Base-by-base conservation (phyloP, 2,888 invertebrate species). In the Callyntrura guangdongensis region DNA sequence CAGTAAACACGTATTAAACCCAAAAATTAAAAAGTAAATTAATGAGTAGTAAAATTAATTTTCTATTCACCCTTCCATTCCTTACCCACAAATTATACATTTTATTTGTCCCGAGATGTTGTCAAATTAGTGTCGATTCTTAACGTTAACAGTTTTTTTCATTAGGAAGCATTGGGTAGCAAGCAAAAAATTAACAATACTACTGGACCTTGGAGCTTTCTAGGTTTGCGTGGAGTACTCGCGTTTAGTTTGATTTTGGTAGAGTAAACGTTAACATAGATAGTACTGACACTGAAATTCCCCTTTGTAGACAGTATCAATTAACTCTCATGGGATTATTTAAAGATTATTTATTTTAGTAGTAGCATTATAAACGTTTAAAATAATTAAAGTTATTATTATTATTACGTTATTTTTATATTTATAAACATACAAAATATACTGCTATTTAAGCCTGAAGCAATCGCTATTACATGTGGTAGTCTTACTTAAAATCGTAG, bases 401-500 rank as follows among this genome's bases (percentile, higher is more conserved):
- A 56, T 56, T 56, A 56, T 56, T 45, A 45, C n/a, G 6, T 36
- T 36, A 56, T 56, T 56, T 14, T 56, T 45, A 45, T 45, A 6
- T n/a, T 36, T 64, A 64, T 3, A 27, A 17, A 69, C 14, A 27
- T 36, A 69, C 69, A 69, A 67, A 25, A 72, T 53, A 77, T 72
- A 77, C 53, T 25, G 77, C 77, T 77, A 53, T 72, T 49, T 4
- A 49, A 22, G 77, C 77, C 77, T 77, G 49, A 77, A 77, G 77
- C 77, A 83, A 64, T 47, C 83, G 64, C 61, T 49, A 59, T 64
- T 8, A 17, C 36, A 12, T 83, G 64, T 83, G 45, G 67, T 83
- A 83, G 47, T 64, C 3, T 17, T 83, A 67, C 59, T 9, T 81
- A 64, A 53, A 27, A 27, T 67, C 25, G 64, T 67, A 67, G 64